These are phyloP conservation scores for Turdus rufiventris DNA, from an alignment of 2,113 vertebrate species.

Conservation along the genomic window DNA sequence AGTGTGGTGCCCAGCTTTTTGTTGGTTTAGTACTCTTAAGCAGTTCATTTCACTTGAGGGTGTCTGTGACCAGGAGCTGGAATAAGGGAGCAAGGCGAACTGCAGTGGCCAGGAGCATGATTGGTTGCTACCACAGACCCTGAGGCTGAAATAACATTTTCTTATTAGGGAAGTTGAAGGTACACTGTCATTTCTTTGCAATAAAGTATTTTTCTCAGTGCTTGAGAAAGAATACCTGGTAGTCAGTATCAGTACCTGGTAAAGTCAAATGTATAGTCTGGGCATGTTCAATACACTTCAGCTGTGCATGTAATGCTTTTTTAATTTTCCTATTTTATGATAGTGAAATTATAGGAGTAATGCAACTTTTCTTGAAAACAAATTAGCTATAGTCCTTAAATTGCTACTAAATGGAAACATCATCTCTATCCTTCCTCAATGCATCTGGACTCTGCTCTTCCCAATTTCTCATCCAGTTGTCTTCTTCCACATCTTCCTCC, in stretches of 20 bases:
- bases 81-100: not conserved
- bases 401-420: not conserved
- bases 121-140: not conserved
- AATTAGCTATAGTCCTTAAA: not conserved
- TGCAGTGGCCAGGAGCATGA: not conserved
- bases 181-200: not conserved
- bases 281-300: not conserved
- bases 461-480: not conserved
- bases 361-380: not conserved
- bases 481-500: no score
- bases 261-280: not conserved
- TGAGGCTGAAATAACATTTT: not conserved
- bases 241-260: not conserved
- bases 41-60: fast-evolving
- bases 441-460: not conserved
- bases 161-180: not conserved
- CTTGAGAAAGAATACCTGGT: not conserved
- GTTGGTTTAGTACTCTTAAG: not conserved
- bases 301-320: not conserved
- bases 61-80: not conserved
- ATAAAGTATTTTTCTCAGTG: not conserved
- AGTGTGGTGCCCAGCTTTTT: not conserved
- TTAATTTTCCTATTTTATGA: not conserved
- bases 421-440: not conserved
- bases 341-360: not conserved